Base-by-base conservation (phyloP, 1,140 invertebrate species). In the Leguminivora glycinivorella region DNA sequence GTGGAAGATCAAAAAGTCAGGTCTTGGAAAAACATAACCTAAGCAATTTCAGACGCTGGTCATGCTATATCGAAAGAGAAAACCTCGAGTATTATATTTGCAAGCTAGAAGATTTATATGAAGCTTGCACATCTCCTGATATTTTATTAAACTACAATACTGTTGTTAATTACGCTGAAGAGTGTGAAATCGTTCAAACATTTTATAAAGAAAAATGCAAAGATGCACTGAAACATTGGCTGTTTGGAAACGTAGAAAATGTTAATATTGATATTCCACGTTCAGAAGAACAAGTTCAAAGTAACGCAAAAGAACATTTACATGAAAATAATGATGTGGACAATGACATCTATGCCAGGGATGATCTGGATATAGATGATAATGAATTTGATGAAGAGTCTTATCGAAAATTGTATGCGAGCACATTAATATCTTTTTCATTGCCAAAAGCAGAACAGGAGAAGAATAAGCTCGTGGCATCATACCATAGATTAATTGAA, bases 1-100 rank as follows among this genome's bases (percentile, higher is more conserved):
- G 97, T 4, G 94, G 94, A 4, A 94, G 95, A 84, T 95, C 94
- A 0, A 94, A 83, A 80, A 74, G 4, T 80, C 95, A 66, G 80
- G 93, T 60, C 10, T 38, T 38, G 34, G 10, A 38, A 38, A 12
- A 83, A 4, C 94, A 89, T 80, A 94, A 92, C 77, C 73, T 93
- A 71, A 81, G 79, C 26, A 71, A 82, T 52, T 83, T 77, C 81
- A 86, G 79, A 75, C 79, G 56, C 68, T 77, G 9, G 31, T 10
- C 17, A 72, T 86, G 56, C 78, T 83, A 60, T 69, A 84, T 22
- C 19, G 63, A 26, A 66, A 72, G 60, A 4, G 29, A 1, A 38
- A 52, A 24, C 70, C 81, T 40, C 56, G 22, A 12, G 6, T 47
- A 47, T 47, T 1, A n/a, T 47, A 17, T 47, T 17, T n/a, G n/a